phyloP scores from a whole-genome alignment of 2,888 invertebrate species.

The Leuctra nigra region DNA sequence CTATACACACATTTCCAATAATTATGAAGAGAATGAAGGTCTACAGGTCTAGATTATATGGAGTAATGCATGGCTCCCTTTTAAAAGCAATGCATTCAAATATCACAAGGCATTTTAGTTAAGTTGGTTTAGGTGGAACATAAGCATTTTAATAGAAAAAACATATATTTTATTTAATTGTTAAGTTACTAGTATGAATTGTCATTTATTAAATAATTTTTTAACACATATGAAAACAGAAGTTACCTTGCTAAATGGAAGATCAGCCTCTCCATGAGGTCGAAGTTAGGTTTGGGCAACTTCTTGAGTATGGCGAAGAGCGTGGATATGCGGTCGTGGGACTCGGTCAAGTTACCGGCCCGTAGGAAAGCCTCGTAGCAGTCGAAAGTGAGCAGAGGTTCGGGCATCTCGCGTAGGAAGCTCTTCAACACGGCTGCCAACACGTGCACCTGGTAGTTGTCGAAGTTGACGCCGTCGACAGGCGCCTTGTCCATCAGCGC shows the following conservation, averaged over 20 bases:
- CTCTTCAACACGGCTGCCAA: conserved; percentile 81
- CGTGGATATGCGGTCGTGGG: conserved; percentile 73
- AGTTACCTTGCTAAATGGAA: conserved; percentile 74
- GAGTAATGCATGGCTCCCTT: no score
- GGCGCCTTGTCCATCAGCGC: conserved; percentile 67
- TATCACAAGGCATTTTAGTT: no score
- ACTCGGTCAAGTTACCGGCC: conserved; percentile 77
- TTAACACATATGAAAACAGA: not conserved
- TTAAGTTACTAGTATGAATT: no score
- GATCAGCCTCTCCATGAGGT: conserved; percentile 84
- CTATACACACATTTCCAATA: no score
- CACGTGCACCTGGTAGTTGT: conserved; percentile 82
- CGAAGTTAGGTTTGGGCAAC: conserved; percentile 81
- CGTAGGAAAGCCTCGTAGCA: conserved; percentile 91
- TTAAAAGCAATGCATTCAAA: no score
- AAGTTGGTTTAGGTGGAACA: no score
- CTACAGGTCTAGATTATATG: no score
- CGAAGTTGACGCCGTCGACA: conserved; percentile 62
- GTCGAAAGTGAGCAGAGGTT: conserved; percentile 87
- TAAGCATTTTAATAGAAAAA: no score
- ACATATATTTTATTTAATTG: no score
- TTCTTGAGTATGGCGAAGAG: conserved; percentile 82
- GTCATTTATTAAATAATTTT: no score
- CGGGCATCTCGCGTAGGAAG: conserved; percentile 88
- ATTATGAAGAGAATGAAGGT: no score